phyloP scores from a whole-genome alignment of 35 echinoderm and acorn worm genomes.

The Strongylocentrotus purpuratus region DNA sequence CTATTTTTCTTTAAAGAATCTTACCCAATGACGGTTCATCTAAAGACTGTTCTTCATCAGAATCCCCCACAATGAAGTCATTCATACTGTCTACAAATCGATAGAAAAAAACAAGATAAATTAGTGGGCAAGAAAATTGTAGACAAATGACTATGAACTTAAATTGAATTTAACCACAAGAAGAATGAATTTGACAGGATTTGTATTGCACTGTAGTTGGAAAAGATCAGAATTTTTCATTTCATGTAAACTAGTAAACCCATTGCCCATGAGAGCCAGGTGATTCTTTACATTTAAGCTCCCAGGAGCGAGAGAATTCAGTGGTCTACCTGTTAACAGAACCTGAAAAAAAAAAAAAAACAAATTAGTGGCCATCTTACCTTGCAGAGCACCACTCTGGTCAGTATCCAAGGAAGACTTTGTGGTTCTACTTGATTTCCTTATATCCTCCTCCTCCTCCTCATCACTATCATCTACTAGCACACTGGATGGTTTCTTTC shows the following conservation, averaged over 20 bases:
- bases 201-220: too few species aligned
- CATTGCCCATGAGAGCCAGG: too few species aligned
- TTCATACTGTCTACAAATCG: constrained; percentile 12
- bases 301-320: too few species aligned
- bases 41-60: neutral
- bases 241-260: too few species aligned
- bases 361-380: neutral
- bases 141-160: too few species aligned
- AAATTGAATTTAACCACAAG: too few species aligned
- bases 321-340: too few species aligned
- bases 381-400: neutral
- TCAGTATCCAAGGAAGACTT: neutral
- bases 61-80: neutral
- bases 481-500: neutral
- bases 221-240: too few species aligned
- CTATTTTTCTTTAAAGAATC: neutral
- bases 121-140: neutral
- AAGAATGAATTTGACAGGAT: too few species aligned
- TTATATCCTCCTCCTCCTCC: neutral
- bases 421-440: neutral
- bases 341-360: too few species aligned
- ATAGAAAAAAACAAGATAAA: neutral
- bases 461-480: constrained; percentile 39
- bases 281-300: too few species aligned
- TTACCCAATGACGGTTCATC: neutral